Conservation (phyloP, 2,888 invertebrate genomes). For the Anoplius nigerrimus region DNA sequence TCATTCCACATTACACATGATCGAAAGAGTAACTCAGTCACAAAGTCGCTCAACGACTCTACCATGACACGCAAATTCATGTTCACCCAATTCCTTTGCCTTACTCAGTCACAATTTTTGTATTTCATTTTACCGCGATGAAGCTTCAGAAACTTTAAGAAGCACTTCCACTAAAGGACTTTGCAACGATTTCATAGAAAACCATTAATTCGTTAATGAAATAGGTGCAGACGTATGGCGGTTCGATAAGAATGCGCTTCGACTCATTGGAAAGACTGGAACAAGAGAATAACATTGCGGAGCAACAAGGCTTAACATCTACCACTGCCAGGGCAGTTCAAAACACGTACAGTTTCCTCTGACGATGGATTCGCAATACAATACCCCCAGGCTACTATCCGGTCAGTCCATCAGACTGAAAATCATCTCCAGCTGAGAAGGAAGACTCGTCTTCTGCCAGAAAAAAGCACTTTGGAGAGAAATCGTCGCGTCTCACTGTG, state of each 20-base stretch:
- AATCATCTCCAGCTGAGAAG: neutral
- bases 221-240: slow-evolving; percentile 85
- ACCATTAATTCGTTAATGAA: slow-evolving; percentile 39
- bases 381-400: slow-evolving; percentile 64
- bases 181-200: slow-evolving; percentile 13
- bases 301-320: slow-evolving; percentile 64
- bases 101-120: neutral
- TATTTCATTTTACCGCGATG: neutral
- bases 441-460: too few species aligned
- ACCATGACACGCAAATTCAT: too few species aligned
- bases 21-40: slow-evolving; percentile 3
- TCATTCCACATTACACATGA: slow-evolving; percentile 14
- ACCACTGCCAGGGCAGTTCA: slow-evolving; percentile 78
- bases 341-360: slow-evolving; percentile 81
- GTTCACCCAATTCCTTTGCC: neutral
- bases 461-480: too few species aligned
- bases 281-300: slow-evolving; percentile 67
- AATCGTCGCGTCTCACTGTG: too few species aligned
- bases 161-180: slow-evolving; percentile 18
- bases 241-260: slow-evolving; percentile 87
- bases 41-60: too few species aligned
- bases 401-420: slow-evolving; percentile 66
- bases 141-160: slow-evolving; percentile 59
- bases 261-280: slow-evolving; percentile 85
- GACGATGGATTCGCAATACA: slow-evolving; percentile 72